A percentile compares a stretch with the other conserved stretches of the same genome.
Conservation (phyloP, 2,113 vertebrate genomes). For the Murina feae region DNA sequence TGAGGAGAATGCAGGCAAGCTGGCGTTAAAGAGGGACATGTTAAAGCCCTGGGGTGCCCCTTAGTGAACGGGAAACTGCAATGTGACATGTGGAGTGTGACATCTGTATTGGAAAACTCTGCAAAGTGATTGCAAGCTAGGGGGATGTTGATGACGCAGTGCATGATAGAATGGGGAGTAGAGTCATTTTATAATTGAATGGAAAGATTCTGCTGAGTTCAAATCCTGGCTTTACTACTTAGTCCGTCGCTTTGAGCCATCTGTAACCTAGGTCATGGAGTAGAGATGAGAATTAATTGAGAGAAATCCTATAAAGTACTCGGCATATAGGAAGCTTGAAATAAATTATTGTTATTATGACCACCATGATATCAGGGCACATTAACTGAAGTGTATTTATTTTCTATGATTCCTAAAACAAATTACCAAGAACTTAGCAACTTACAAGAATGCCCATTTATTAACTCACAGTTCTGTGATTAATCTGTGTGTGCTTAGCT, state of each 20-base stretch:
- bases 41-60: neutral
- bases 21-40: neutral
- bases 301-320: neutral
- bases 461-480: neutral
- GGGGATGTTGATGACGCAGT: neutral
- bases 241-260: neutral
- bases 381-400: neutral
- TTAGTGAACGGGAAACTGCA: neutral
- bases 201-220: neutral
- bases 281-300: neutral
- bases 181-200: neutral
- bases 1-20: neutral
- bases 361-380: neutral
- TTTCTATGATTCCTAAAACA: neutral
- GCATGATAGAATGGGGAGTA: neutral
- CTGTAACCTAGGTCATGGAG: neutral
- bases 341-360: neutral
- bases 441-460: neutral
- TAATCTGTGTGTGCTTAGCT: neutral
- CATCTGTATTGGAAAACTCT: neutral
- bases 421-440: neutral
- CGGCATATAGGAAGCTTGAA: neutral
- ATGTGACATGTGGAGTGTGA: neutral
- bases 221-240: neutral
- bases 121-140: neutral